Evolutionary conservation across 2,113 vertebrate species (phyloP), one percentile per base, ranked within the genome.

Genomic region (mouse (Mus musculus)): DNA sequence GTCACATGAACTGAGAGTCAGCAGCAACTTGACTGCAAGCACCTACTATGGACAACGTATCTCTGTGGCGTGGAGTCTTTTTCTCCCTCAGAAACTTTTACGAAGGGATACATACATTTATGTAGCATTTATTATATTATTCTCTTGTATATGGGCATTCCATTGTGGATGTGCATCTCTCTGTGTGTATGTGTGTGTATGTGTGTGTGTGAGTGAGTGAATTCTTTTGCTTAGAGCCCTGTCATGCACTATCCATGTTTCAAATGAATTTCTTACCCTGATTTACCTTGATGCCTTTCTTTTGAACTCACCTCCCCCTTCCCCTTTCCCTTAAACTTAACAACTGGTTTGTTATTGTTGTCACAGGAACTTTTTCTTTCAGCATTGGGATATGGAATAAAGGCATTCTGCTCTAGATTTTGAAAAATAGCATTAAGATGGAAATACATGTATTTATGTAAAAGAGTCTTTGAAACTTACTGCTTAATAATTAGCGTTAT

Each of bases 391-490:
- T 72, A 91, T 73, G 65, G 5, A 61, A 7, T 89, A 80, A 80
- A 86, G 10, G 49, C 1, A 20, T 88, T 54, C 91, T 96, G n/a
- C 19, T 86, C 12, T 91, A 93, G 84, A 72, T 94, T 76, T 97
- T 88, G 33, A 56, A 91, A 96, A 84, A 59, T 28, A 67, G 54
- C 65, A 14, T 82, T 82, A 82, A 67, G 54, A 71, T 85, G 8
- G 19, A 94, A 84, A 89, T 84, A 54, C 54, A 80, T 76, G 13
- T 28, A 2, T 65, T 3, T 26, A 39, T 1, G 11, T 75, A 75
- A 30, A 2, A 54, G 28, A 73, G 10, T 19, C 11, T 80, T 69
- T n/a, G n/a, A 80, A 76, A 80, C 8, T 85, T 80, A 49, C 36
- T 81, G 30, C 67, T 78, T 90, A 87, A 54, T 59, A 75, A 36